Conservation (phyloP, 92 coral and sea anemone species). For the Ricordea florida region DNA sequence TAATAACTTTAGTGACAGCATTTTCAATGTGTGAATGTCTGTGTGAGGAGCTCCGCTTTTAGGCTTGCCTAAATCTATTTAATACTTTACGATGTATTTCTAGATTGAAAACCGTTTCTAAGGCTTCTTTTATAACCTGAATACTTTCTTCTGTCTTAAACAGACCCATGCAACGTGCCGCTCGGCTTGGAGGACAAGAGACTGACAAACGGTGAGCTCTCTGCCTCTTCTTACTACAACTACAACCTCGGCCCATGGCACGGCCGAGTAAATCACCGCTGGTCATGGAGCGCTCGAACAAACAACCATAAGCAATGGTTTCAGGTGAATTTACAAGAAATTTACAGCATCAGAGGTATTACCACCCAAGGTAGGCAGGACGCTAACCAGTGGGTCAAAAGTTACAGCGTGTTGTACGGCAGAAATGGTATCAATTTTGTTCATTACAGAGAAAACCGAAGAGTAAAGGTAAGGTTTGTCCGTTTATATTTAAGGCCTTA, state of each 20-base stretch:
- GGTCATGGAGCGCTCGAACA: slow-evolving; percentile 71
- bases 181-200: slow-evolving; percentile 88
- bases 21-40: too few species aligned
- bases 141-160: background rate
- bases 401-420: slow-evolving; percentile 62
- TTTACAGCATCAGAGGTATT: slow-evolving; percentile 64
- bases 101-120: too few species aligned
- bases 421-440: slow-evolving; percentile 48
- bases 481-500: background rate
- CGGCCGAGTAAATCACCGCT: slow-evolving; percentile 68
- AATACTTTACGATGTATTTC: too few species aligned
- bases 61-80: too few species aligned
- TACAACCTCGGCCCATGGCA: slow-evolving; percentile 63
- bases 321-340: slow-evolving; percentile 66
- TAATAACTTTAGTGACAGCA: too few species aligned
- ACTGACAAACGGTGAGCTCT: slow-evolving; percentile 73
- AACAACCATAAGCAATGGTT: slow-evolving; percentile 58
- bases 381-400: slow-evolving; percentile 85
- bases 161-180: slow-evolving; percentile 84
- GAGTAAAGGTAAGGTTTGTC: background rate
- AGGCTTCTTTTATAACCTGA: background rate
- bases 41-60: too few species aligned
- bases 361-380: slow-evolving; percentile 83
- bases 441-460: slow-evolving; percentile 12
- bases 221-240: slow-evolving; percentile 73